These are phyloP conservation scores for Euwallacea similis DNA, from an alignment of 1,140 invertebrate genomes.

Conservation along the genomic window DNA sequence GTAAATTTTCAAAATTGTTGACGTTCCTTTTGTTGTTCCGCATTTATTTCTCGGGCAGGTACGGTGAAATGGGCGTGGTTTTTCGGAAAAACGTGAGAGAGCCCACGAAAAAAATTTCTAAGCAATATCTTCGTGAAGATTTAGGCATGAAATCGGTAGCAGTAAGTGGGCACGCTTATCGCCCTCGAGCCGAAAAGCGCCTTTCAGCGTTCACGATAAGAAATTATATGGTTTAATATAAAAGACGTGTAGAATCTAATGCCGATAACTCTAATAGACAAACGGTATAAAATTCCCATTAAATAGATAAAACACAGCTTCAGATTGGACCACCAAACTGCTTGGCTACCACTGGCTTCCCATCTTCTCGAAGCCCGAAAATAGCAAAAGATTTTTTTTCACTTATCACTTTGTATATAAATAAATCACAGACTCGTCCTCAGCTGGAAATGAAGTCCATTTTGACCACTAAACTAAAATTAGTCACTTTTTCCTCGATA, in stretches of 20 bases:
- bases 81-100: neutral
- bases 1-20: constrained; percentile 10
- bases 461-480: too few species aligned
- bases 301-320: constrained; percentile 3
- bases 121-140: neutral
- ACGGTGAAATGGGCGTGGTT: neutral
- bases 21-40: neutral
- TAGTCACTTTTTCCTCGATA: too few species aligned
- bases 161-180: neutral
- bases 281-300: constrained; percentile 8
- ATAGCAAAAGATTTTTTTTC: too few species aligned
- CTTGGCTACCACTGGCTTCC: too few species aligned
- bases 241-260: constrained; percentile 1
- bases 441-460: too few species aligned
- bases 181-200: neutral
- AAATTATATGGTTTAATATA: neutral
- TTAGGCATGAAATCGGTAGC: neutral
- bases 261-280: constrained; percentile 1
- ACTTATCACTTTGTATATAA: too few species aligned
- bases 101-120: neutral
- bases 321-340: neutral
- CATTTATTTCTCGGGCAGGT: neutral
- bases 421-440: too few species aligned
- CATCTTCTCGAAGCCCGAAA: too few species aligned
- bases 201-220: neutral